Percentiles rank a stretch among this genome's conserved stretches.
phyloP scores from a whole-genome alignment of 2,113 vertebrate genomes.

The Ailuropoda melanoleuca region DNA sequence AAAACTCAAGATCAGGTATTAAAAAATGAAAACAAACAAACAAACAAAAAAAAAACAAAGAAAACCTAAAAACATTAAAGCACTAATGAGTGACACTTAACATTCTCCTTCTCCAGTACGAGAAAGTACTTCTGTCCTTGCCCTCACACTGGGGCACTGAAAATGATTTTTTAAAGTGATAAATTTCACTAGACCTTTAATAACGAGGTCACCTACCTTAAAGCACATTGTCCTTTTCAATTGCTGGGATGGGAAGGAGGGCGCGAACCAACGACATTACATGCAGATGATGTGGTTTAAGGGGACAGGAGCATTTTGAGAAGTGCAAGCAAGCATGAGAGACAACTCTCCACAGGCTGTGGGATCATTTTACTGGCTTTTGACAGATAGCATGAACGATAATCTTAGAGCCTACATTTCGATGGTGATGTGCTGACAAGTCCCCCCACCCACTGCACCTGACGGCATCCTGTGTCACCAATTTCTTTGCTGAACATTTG shows the following conservation, averaged over 20 bases:
- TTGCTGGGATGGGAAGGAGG: neutral
- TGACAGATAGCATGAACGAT: neutral
- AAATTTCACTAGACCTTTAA: conserved; percentile 32
- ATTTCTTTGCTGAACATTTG: neutral
- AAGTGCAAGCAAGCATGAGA: neutral
- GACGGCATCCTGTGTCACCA: neutral
- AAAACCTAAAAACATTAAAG: neutral
- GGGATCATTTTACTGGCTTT: neutral
- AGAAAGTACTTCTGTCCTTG: neutral
- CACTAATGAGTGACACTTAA: neutral
- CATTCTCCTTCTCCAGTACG: neutral
- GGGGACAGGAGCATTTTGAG: neutral
- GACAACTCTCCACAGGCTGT: neutral
- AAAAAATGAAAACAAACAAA: conserved; percentile 4
- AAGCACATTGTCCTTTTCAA: conserved; percentile 18
- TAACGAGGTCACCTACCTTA: conserved; percentile 22
- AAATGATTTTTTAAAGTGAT: conserved; percentile 35
- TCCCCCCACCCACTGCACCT: neutral
- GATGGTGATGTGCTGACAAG: neutral
- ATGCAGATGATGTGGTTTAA: neutral
- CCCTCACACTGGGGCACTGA: neutral
- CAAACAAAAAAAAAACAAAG: neutral
- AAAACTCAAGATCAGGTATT: neutral
- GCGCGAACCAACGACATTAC: conserved; percentile 1
- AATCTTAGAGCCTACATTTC: neutral